A percentile compares a stretch with the other conserved stretches of the same genome.
Conservation (phyloP, 2,113 vertebrate species). For the Hydrochoerus hydrochaeris region DNA sequence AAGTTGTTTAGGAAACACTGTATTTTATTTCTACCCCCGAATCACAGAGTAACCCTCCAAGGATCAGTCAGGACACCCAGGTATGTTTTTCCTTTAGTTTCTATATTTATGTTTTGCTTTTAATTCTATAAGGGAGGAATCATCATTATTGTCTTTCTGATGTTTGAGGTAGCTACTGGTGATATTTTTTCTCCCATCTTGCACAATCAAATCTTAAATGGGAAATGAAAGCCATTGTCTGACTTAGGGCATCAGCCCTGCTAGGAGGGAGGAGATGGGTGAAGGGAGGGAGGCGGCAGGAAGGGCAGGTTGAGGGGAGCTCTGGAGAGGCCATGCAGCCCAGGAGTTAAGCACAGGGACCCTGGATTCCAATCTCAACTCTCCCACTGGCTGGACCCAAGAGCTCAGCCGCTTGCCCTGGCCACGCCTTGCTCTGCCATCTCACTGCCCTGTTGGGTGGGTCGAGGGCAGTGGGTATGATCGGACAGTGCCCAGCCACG, state of each 20-base stretch:
- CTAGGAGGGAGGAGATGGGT: not conserved
- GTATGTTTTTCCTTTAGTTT: not conserved
- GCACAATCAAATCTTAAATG: not conserved
- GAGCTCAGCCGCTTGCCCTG: fast-evolving
- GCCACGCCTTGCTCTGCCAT: not conserved
- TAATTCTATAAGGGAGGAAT: not conserved
- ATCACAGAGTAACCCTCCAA: not conserved
- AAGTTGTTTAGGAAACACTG: not conserved
- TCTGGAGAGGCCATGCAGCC: fast-evolving
- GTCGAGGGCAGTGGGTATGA: fast-evolving
- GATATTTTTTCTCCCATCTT: not conserved
- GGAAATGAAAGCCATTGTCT: not conserved
- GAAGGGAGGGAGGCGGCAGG: no score
- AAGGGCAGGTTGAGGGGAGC: no score
- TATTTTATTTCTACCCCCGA: not conserved
- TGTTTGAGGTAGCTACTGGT: not conserved
- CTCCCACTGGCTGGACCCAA: not conserved
- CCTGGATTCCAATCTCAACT: not conserved
- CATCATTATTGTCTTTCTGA: not conserved
- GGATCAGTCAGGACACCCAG: not conserved
- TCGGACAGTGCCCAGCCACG: fast-evolving
- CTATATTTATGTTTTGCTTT: not conserved
- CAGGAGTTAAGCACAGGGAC: no score
- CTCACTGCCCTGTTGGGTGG: not conserved
- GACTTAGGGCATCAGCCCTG: not conserved